Base-by-base conservation (phyloP, 2,888 invertebrate species). In the Phortica magna region DNA sequence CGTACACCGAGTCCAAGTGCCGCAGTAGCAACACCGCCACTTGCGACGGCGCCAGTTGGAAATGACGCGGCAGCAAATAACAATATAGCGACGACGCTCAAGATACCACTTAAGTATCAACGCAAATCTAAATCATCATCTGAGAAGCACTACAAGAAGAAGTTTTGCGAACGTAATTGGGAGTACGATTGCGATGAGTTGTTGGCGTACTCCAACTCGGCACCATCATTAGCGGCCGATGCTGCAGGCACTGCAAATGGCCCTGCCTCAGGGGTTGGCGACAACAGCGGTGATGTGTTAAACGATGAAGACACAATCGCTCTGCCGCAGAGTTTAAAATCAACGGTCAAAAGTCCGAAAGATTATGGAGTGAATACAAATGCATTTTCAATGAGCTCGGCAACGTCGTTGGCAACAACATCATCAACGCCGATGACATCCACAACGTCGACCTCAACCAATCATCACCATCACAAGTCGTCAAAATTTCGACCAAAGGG, bases 71-170 rank as follows among this genome's bases (percentile, higher is more conserved):
- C 68, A 14, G 43, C 31, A n/a, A n/a, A 67, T 48, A 71, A 19
- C 42, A 39, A 19, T 9, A 10, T 5, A 9, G 17, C 48, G 2
- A 78, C 82, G 71, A 84, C 84, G 90, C 92, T 85, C 81, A 93
- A 85, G 89, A 93, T 92, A 89, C 94, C 94, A 6, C 88, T 94
- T 10, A 94, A 94, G 84, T 94, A 94, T 89, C 94, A 94, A 84
- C 92, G 94, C 53, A 93, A 94, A 81, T 92, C 92, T 2, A 92
- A 91, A 79, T 82, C 84, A 84, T 92, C 93, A 0, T 89, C 89
- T 55, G 91, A 91, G 76, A 94, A 94, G 84, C 96, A 96, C 92
- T 96, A 96, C 92, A 96, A 97, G 92, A 97, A 96, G 93, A 96
- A 96, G 89, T 95, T 95, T 92, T 96, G 96, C 92, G 95, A 96